These are phyloP conservation scores for Drosophila persimilis DNA, from an alignment of 1,140 invertebrate genomes.

Conservation along the genomic window DNA sequence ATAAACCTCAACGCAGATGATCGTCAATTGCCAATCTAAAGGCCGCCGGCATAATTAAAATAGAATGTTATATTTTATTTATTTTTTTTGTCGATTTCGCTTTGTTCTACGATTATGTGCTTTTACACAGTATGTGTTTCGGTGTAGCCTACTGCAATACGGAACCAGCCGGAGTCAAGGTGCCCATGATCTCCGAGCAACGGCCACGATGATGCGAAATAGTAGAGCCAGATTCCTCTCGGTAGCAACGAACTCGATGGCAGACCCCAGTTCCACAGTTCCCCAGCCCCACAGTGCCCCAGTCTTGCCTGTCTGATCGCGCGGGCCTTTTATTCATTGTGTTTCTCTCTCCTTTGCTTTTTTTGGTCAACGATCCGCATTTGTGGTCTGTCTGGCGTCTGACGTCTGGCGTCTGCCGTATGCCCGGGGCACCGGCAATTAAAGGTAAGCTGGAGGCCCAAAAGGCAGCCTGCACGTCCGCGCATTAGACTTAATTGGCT, in stretches of 20 bases:
- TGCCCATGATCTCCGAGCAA: constrained; percentile 22
- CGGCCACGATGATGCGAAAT: constrained; percentile 30
- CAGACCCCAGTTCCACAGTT: too few species aligned
- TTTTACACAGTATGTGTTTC: constrained; percentile 1
- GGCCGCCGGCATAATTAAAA: constrained; percentile 73
- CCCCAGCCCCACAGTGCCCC: too few species aligned
- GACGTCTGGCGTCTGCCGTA: too few species aligned
- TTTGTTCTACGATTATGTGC: constrained; percentile 19
- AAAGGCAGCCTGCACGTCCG: constrained; percentile 11
- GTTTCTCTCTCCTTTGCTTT: neutral
- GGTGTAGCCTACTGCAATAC: constrained; percentile 52
- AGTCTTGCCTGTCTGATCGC: constrained; percentile 2
- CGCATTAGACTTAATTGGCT: constrained; percentile 66
- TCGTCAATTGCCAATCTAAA: constrained; percentile 75
- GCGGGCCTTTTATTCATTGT: constrained; percentile 8
- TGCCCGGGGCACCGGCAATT: neutral
- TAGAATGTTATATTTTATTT: constrained; percentile 44
- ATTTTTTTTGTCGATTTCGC: constrained; percentile 17
- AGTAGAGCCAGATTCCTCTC: constrained; percentile 30
- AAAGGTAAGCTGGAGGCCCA: constrained; percentile 20
- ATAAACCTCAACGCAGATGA: constrained; percentile 41
- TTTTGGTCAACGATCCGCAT: constrained; percentile 43
- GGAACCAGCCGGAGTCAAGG: constrained; percentile 72
- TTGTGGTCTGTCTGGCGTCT: neutral
- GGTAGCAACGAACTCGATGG: constrained; percentile 50